Percentiles rank a stretch among this genome's conserved stretches.
phyloP scores from a whole-genome alignment of 92 coral and sea anemone genomes.

The Epizoanthus ramosus region DNA sequence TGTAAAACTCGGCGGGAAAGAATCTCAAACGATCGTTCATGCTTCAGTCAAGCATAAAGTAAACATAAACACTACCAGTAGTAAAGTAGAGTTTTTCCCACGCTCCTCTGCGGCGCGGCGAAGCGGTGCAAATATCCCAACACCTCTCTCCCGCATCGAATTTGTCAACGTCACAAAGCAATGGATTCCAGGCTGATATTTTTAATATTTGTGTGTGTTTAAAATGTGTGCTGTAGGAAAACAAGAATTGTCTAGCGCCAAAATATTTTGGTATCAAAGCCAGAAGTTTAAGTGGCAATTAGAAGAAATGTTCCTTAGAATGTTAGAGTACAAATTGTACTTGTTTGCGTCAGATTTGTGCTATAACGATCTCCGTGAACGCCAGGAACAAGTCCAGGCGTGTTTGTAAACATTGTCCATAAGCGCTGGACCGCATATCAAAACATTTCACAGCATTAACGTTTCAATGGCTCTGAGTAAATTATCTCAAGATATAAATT shows the following conservation, averaged over 20 bases:
- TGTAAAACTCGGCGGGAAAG: no score
- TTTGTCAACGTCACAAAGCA: conserved; percentile 4
- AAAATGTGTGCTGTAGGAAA: conserved; percentile 7
- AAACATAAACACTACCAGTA: no score
- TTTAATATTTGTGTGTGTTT: not conserved
- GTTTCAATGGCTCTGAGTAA: not conserved
- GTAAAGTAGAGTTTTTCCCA: no score
- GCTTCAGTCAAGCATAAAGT: no score
- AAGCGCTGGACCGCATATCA: conserved; percentile 6
- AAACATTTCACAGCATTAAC: not conserved
- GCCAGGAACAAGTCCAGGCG: conserved; percentile 32
- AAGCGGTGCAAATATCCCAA: no score
- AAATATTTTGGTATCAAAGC: not conserved
- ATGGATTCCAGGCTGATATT: conserved; percentile 4
- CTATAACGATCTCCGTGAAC: not conserved
- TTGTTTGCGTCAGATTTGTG: not conserved
- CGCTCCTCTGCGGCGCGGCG: no score
- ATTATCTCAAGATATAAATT: not conserved
- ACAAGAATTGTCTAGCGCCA: not conserved
- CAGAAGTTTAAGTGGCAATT: not conserved
- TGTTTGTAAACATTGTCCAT: conserved; percentile 37
- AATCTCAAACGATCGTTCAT: no score
- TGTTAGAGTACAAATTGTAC: not conserved
- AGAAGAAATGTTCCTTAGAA: not conserved
- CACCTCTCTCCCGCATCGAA: no score